These are phyloP conservation scores for Gryon sp. DNA, from an alignment of 1,140 invertebrate species.

Conservation along the genomic window DNA sequence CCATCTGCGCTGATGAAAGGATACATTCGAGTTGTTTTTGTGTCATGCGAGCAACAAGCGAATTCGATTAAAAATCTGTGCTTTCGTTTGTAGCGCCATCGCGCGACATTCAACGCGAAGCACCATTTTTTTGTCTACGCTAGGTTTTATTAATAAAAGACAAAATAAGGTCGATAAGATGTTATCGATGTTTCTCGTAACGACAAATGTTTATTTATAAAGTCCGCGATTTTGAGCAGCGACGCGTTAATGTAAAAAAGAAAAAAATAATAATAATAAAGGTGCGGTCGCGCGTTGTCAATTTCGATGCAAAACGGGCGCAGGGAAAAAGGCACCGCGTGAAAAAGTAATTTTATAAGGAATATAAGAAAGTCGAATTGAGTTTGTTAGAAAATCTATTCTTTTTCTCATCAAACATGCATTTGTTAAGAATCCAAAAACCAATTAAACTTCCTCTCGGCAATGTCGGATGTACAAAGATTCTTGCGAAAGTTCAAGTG, in stretches of 20 bases:
- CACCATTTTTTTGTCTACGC: too few relatives aligned
- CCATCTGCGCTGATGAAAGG: constrained; percentile 64
- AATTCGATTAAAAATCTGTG: constrained; percentile 42
- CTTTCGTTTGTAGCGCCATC: neutral
- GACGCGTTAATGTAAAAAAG: constrained; percentile 20
- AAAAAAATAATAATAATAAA: constrained; percentile 17
- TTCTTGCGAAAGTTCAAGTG: constrained; percentile 60
- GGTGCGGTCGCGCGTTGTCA: constrained; percentile 8
- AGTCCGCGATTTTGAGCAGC: constrained; percentile 34
- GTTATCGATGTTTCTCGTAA: constrained; percentile 23
- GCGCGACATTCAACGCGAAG: too few relatives aligned
- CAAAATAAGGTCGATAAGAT: constrained; percentile 29
- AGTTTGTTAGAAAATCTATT: constrained; percentile 64
- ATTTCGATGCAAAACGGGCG: constrained; percentile 42
- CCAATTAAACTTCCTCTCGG: constrained; percentile 65
- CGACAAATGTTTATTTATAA: constrained; percentile 45
- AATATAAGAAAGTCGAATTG: constrained; percentile 63
- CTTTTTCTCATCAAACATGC: constrained; percentile 64
- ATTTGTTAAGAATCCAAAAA: constrained; percentile 65
- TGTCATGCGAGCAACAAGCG: constrained; percentile 55
- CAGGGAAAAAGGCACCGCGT: constrained; percentile 30
- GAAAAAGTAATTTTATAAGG: constrained; percentile 60
- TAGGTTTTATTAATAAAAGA: constrained; percentile 42
- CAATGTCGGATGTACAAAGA: constrained; percentile 61
- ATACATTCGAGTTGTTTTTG: constrained; percentile 44